Conservation (phyloP, 2,797 vertebrate genomes). For the Pitangus sulphuratus region DNA sequence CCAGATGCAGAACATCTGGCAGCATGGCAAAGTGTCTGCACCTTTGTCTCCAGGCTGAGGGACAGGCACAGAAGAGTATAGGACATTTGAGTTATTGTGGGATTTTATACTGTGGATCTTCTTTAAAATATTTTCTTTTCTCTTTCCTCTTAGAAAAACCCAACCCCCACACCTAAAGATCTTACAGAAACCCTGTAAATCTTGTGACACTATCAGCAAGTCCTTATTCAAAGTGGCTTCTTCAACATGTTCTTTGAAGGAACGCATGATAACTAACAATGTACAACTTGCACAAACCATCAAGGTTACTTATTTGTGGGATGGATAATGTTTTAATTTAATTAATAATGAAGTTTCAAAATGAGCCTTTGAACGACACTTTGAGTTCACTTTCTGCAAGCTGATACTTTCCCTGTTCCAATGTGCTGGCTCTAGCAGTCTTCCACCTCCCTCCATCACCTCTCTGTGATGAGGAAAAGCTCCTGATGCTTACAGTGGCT, state of each 20-base stretch:
- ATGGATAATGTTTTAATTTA: neutral
- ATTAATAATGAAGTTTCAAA: neutral
- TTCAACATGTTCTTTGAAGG: neutral
- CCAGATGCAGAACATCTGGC: constrained; percentile 44
- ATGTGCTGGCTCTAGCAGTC: neutral
- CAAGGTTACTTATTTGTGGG: neutral
- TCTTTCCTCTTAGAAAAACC: neutral
- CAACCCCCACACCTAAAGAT: neutral
- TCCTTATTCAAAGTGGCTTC: constrained; percentile 19
- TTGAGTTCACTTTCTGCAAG: neutral
- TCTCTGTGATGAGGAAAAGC: neutral
- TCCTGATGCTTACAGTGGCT: neutral
- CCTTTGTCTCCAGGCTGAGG: neutral
- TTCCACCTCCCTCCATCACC: neutral
- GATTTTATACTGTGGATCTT: neutral
- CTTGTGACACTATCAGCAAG: constrained; percentile 7
- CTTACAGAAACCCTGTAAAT: constrained; percentile 9
- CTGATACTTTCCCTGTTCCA: neutral
- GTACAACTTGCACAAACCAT: neutral
- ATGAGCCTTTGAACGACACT: neutral
- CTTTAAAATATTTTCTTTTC: neutral
- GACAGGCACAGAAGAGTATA: neutral
- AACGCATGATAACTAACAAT: fast-evolving
- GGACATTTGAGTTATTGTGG: neutral
- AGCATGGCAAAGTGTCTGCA: neutral